These are phyloP conservation scores for Amazona vittata DNA, from an alignment of 2,113 vertebrate genomes.

Conservation along the genomic window DNA sequence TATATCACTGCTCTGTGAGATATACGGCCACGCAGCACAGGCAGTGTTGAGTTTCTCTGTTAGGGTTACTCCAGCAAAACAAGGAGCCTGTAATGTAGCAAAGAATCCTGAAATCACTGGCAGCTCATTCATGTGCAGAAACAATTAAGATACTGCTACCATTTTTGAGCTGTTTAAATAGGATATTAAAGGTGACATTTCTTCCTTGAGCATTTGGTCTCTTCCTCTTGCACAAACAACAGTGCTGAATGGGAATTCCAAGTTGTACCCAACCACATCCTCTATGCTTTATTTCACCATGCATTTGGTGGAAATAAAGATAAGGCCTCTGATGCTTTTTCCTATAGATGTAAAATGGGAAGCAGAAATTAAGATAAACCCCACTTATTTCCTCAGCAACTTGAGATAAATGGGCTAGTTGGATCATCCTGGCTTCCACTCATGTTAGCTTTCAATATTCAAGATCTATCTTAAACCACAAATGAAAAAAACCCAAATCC, in stretches of 20 bases:
- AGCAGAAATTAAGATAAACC: background rate
- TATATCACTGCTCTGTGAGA: background rate
- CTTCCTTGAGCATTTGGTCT: background rate
- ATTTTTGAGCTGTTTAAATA: background rate
- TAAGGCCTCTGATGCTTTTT: background rate
- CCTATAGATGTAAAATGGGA: background rate
- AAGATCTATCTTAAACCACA: background rate
- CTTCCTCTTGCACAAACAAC: background rate
- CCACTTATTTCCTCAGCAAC: background rate
- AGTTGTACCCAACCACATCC: background rate
- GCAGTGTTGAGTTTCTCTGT: background rate
- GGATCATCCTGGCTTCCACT: background rate
- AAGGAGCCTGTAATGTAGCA: background rate
- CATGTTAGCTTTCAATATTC: background rate
- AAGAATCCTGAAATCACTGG: background rate
- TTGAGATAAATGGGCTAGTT: background rate
- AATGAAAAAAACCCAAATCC: background rate
- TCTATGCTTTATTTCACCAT: rapidly evolving
- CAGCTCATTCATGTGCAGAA: background rate
- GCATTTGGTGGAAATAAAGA: background rate
- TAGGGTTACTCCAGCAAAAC: slow-evolving; percentile 10
- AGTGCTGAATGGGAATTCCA: background rate
- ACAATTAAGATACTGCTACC: background rate
- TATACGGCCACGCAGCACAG: background rate
- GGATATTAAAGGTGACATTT: background rate